Evolutionary conservation across 2,113 vertebrate genomes (phyloP), one percentile per base, ranked within the genome.

Genomic region (Myotis davidii): DNA sequence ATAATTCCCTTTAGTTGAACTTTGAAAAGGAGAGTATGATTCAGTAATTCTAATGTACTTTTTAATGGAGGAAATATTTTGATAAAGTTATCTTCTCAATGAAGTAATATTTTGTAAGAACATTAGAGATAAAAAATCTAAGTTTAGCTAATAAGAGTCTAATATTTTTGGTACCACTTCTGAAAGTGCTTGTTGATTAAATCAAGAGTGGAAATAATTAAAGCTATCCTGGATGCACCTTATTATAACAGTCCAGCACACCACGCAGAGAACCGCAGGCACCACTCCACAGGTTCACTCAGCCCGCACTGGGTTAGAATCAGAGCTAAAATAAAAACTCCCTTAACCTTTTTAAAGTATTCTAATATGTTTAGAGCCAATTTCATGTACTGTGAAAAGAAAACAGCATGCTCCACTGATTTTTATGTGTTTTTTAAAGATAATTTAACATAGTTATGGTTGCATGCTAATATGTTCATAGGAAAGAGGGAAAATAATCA

Each of bases 391-490:
- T 67, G 25, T 69, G 93, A 97, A 86, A n/a, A 88, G 79, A 97
- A 98, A 97, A 87, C 91, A 97, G 21, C 90, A 97, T 91, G 86
- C 52, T 84, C 78, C 95, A 92, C 32, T 98, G 94, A 59, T 94
- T 98, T 98, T 98, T 98, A 96, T 97, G 29, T 94, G 85, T 98
- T 98, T 92, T 95, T 98, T 97, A 93, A 97, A 97, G 96, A 81
- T 97, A 96, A 97, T 96, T 97, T 98, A 93, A 91, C 2, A 1
- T 95, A 97, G 85, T 93, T 83, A 94, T 93, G 73, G 39, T 95
- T 97, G 67, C 90, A 96, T 97, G 81, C 85, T 98, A 97, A 97
- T 97, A 97, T 94, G 56, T 86, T 97, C 95, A 93, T 8, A 27
- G 67, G 85, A 96, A 87, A 93, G 34, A 96, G 83, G 27, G 84